phyloP scores from a whole-genome alignment of 2,113 vertebrate genomes.

The Climacteris rufus region DNA sequence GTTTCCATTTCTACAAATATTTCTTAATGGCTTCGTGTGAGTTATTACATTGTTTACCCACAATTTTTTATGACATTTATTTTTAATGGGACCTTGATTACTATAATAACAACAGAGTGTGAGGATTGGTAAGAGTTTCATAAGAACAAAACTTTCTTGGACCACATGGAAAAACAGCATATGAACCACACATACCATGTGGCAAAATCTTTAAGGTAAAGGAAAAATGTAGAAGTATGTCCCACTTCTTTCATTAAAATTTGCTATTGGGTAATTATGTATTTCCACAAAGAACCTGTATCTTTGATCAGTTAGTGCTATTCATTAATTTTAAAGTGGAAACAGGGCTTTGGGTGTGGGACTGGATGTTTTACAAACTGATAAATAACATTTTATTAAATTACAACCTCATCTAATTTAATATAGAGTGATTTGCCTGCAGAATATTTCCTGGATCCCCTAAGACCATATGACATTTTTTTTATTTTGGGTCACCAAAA shows the following conservation, averaged over 20 bases:
- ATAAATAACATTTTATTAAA: fast-evolving
- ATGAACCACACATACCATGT: background rate
- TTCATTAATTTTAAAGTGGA: background rate
- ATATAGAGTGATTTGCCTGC: background rate
- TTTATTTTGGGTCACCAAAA: background rate
- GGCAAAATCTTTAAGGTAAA: background rate
- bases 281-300: background rate
- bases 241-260: background rate
- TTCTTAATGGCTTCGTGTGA: background rate
- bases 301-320: background rate
- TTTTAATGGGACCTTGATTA: background rate
- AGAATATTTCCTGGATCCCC: background rate
- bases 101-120: background rate
- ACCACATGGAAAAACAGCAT: background rate
- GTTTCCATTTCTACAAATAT: background rate
- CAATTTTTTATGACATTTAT: background rate
- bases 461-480: fast-evolving
- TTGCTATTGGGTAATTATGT: background rate
- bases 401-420: background rate
- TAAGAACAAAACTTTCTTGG: background rate
- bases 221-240: background rate
- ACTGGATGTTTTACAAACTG: background rate
- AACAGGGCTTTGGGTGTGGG: fast-evolving
- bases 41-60: background rate
- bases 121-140: background rate